Evolutionary conservation across 2,888 invertebrate species (phyloP).

Genomic region (Stramonita haemastoma): DNA sequence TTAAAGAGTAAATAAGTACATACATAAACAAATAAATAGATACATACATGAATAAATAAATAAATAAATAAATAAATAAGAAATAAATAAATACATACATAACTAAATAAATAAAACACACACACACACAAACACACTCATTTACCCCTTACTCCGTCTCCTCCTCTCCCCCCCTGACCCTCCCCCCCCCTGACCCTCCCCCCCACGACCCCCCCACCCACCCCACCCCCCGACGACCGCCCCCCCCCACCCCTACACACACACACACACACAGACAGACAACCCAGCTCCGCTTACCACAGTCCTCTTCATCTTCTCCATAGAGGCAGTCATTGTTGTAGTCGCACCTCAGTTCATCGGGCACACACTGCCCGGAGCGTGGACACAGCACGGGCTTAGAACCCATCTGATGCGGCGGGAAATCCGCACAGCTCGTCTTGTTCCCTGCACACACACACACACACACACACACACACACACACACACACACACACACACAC

Average conservation of each 20-base stretch:
- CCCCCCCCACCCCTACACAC: not conserved
- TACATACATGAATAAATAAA: not conserved
- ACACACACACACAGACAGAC: not conserved
- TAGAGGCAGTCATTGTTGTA: conserved; percentile 78
- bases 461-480: conserved; percentile 30
- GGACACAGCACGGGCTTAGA: conserved; percentile 63
- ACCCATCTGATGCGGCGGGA: not conserved
- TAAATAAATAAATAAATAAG: not conserved
- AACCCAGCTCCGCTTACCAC: conserved; percentile 71
- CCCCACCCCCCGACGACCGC: too few relatives aligned
- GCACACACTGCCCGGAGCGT: conserved; percentile 77
- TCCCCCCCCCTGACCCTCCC: too few relatives aligned
- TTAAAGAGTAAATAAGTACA: not conserved
- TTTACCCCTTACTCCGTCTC: too few relatives aligned
- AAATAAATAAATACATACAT: not conserved
- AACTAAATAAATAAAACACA: too few relatives aligned
- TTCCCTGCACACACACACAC: conserved; percentile 13
- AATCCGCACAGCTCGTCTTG: conserved; percentile 27
- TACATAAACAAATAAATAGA: not conserved
- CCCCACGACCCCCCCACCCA: too few relatives aligned
- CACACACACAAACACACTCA: not conserved
- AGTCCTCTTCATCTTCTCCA: conserved; percentile 78
- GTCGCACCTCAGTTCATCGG: conserved; percentile 76
- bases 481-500: conserved; percentile 24
- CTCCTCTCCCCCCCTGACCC: too few relatives aligned